These are phyloP conservation scores for Catocala sponsa DNA, from an alignment of 2,888 invertebrate genomes.

Conservation along the genomic window DNA sequence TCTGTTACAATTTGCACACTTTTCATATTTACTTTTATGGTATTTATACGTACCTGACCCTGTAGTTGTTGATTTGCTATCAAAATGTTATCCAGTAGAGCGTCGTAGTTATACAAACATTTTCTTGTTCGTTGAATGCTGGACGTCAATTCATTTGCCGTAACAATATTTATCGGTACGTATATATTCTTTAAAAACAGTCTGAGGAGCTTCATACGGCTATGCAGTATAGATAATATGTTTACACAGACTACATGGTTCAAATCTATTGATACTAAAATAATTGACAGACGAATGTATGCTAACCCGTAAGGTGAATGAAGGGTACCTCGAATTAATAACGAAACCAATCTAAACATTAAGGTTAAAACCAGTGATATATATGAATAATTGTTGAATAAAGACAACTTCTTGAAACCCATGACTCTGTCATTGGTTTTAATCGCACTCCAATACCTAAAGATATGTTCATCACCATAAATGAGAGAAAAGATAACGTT, in stretches of 20 bases:
- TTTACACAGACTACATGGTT: too few species aligned
- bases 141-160: background rate
- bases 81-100: slow-evolving; percentile 16
- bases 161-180: slow-evolving; percentile 3
- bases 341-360: too few species aligned
- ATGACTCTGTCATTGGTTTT: background rate
- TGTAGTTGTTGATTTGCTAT: slow-evolving; percentile 8
- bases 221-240: slow-evolving; percentile 15
- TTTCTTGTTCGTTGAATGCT: slow-evolving; percentile 9
- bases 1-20: too few species aligned
- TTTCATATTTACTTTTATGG: too few species aligned
- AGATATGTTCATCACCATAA: too few species aligned
- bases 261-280: too few species aligned
- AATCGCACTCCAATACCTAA: background rate
- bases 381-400: too few species aligned
- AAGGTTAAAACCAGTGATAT: too few species aligned
- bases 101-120: slow-evolving; percentile 14
- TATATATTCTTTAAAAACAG: background rate
- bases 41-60: slow-evolving; percentile 3
- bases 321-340: too few species aligned
- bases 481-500: too few species aligned
- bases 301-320: too few species aligned
- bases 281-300: too few species aligned
- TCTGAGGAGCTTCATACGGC: slow-evolving; percentile 6
- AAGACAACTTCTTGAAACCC: background rate